These are phyloP conservation scores for Tachysurus fulvidraco DNA, from an alignment of 2,113 vertebrate genomes.

Conservation along the genomic window DNA sequence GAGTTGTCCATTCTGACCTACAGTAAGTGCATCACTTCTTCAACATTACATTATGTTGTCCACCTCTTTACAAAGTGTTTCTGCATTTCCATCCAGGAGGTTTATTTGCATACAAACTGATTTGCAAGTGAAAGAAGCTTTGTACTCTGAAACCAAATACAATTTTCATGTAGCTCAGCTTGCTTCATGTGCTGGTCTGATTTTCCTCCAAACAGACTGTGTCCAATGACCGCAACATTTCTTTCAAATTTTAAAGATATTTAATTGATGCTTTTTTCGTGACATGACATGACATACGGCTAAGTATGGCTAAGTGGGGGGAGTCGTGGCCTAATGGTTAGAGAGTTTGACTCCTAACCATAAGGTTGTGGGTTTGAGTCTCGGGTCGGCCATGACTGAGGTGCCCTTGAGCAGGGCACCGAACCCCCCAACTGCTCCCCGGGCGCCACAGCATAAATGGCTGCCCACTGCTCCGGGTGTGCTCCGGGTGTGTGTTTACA, in stretches of 20 bases:
- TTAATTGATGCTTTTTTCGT: background rate
- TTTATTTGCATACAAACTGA: slow-evolving; percentile 58
- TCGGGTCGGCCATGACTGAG: too few relatives aligned
- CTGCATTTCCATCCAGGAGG: slow-evolving; percentile 5
- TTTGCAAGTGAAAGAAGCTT: slow-evolving; percentile 66
- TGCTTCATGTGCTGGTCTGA: slow-evolving; percentile 21
- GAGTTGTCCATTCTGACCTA: background rate
- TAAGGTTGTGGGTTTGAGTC: too few relatives aligned
- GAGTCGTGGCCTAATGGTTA: too few relatives aligned
- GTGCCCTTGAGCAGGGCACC: too few relatives aligned
- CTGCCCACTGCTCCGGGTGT: too few relatives aligned
- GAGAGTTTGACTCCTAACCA: too few relatives aligned
- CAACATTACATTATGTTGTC: background rate
- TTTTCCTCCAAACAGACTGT: background rate
- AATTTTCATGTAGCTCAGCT: slow-evolving; percentile 29
- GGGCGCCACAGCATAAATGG: too few relatives aligned
- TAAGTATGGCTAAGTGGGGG: too few relatives aligned
- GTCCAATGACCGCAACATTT: background rate
- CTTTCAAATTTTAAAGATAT: background rate
- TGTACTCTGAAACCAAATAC: slow-evolving; percentile 54
- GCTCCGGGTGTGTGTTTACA: too few relatives aligned
- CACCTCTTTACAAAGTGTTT: slow-evolving; percentile 16
- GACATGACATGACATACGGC: too few relatives aligned
- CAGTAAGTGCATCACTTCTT: slow-evolving; percentile 8
- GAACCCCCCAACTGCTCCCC: too few relatives aligned